Percentiles rank a stretch among this genome's conserved stretches.
phyloP scores from a whole-genome alignment of 2,888 invertebrate genomes.

The Euphydryas editha region DNA sequence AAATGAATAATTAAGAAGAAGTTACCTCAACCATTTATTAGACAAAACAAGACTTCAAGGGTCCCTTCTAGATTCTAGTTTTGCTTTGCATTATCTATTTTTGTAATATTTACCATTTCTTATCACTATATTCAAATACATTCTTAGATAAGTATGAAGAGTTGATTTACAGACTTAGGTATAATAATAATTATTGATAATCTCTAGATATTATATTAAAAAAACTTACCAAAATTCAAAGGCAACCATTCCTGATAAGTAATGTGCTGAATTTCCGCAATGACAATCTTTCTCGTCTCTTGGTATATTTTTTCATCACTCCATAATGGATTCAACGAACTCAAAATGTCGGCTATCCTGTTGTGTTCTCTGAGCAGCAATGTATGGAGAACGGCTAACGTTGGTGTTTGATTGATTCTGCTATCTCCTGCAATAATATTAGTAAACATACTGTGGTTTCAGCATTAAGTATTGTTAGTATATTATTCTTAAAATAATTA shows the following conservation, averaged over 20 bases:
- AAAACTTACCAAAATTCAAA: slow-evolving; percentile 72
- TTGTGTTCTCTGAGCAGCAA: slow-evolving; percentile 83
- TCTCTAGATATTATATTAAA: background rate
- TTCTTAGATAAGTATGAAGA: too few relatives aligned
- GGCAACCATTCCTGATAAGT: slow-evolving; percentile 85
- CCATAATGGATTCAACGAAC: slow-evolving; percentile 82
- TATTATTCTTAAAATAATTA: too few relatives aligned
- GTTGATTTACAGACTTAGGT: too few relatives aligned
- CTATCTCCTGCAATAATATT: slow-evolving; percentile 68
- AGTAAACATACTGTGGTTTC: background rate
- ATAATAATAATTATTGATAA: too few relatives aligned
- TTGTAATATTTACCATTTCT: too few relatives aligned
- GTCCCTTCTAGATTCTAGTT: too few relatives aligned
- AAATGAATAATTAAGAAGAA: slow-evolving; percentile 17
- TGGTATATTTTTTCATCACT: slow-evolving; percentile 82
- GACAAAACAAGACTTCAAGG: too few relatives aligned
- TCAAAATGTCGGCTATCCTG: slow-evolving; percentile 77
- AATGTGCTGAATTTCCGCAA: slow-evolving; percentile 84
- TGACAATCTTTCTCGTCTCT: slow-evolving; percentile 80
- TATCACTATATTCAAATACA: too few relatives aligned
- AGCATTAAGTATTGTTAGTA: background rate
- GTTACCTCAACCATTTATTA: background rate
- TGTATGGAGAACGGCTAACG: slow-evolving; percentile 79
- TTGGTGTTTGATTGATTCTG: slow-evolving; percentile 82
- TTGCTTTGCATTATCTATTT: too few relatives aligned